phyloP scores from a whole-genome alignment of 1,140 invertebrate genomes.

The Scylla paramamosain region DNA sequence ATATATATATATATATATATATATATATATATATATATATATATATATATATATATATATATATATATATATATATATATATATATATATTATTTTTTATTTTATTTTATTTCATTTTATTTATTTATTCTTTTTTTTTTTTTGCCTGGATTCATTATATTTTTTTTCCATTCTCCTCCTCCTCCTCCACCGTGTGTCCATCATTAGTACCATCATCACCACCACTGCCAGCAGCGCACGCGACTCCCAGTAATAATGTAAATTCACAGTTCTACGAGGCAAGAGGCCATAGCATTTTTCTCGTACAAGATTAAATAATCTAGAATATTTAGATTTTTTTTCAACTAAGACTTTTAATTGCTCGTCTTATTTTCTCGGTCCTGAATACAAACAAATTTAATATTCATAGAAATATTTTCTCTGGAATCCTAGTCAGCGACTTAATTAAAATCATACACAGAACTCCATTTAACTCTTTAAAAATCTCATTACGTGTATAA shows the following conservation, averaged over 20 bases:
- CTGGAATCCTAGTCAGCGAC: conserved; percentile 52
- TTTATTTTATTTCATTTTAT: neutral
- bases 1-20: conserved; percentile 35
- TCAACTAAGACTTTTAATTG: conserved; percentile 5
- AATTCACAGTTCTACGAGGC: neutral
- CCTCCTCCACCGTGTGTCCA: neutral
- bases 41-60: conserved; percentile 46
- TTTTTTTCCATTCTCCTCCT: neutral
- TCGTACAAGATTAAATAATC: neutral
- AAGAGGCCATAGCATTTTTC: neutral
- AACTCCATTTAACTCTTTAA: conserved; percentile 62
- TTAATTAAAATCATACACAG: conserved; percentile 61
- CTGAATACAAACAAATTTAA: conserved; percentile 30
- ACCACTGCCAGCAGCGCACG: neutral
- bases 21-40: conserved; percentile 45
- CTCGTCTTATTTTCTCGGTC: conserved; percentile 15
- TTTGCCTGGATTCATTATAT: neutral
- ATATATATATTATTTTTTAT: too few species aligned
- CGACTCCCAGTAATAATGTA: neutral
- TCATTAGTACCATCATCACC: neutral
- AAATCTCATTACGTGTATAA: conserved; percentile 57
- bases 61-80: conserved; percentile 30
- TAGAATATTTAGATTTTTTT: conserved; percentile 1
- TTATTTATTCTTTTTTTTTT: too few species aligned
- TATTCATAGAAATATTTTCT: conserved; percentile 26